These are phyloP conservation scores for Phyllotis vaccarum DNA, from an alignment of 2,797 vertebrate species.

Conservation along the genomic window DNA sequence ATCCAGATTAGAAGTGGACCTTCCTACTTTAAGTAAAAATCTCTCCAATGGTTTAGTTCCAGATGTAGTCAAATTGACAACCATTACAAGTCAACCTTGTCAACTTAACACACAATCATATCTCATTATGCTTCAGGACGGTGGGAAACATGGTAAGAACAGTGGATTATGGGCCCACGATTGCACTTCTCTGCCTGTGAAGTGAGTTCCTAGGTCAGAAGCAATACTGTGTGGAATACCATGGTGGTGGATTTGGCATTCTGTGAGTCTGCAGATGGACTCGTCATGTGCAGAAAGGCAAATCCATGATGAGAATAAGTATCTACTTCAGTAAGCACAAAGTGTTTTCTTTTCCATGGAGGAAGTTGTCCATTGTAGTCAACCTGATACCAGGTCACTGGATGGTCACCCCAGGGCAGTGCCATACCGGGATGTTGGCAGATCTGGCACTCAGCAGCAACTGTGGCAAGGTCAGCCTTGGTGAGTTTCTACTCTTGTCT, in stretches of 20 bases:
- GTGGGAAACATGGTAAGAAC: background rate
- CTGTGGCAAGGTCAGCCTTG: background rate
- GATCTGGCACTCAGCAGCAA: background rate
- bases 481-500: too few relatives aligned
- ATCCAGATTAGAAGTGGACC: background rate
- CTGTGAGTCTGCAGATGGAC: background rate
- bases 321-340: background rate
- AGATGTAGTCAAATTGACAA: background rate
- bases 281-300: background rate
- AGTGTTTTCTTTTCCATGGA: background rate
- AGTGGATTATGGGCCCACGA: background rate
- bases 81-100: background rate
- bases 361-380: background rate
- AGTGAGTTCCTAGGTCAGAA: background rate
- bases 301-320: background rate
- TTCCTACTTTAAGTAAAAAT: background rate
- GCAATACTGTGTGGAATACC: background rate
- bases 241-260: background rate
- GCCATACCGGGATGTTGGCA: background rate
- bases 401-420: background rate
- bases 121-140: background rate
- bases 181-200: background rate
- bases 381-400: background rate
- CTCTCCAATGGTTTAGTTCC: background rate
- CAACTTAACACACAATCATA: background rate